These are phyloP conservation scores for Poecilobothrus nobilitatus DNA, from an alignment of 2,888 invertebrate species.

Conservation along the genomic window DNA sequence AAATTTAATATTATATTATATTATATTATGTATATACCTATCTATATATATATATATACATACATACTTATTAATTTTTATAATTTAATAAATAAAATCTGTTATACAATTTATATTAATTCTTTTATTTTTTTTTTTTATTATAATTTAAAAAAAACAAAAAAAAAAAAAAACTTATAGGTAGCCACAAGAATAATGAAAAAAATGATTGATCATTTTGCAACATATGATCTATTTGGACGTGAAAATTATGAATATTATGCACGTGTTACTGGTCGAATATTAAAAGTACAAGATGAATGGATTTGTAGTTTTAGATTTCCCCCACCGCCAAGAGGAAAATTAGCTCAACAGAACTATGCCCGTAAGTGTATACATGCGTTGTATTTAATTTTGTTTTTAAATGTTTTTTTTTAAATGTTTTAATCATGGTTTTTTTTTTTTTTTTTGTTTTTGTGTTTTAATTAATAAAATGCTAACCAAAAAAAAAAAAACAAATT, in stretches of 20 bases:
- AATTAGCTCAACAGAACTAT: slow-evolving; percentile 58
- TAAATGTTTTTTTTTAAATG: slow-evolving; percentile 1
- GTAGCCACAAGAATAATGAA: slow-evolving; percentile 94
- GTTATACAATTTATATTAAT: neutral
- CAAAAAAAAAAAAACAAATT: no score
- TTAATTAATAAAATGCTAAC: no score
- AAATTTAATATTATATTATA: no score
- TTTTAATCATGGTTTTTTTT: neutral
- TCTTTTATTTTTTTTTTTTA: neutral
- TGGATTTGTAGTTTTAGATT: slow-evolving; percentile 93
- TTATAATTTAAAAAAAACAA: neutral
- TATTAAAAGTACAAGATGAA: slow-evolving; percentile 85
- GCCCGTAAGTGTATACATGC: slow-evolving; percentile 52
- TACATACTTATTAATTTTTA: no score
- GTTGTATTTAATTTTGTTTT: slow-evolving; percentile 1
- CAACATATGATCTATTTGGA: slow-evolving; percentile 90
- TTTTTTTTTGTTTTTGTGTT: no score
- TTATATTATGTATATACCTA: no score
- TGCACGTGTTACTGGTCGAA: slow-evolving; percentile 85
- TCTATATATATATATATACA: no score
- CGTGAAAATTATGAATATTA: slow-evolving; percentile 92
- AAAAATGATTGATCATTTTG: slow-evolving; percentile 94
- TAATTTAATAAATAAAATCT: no score
- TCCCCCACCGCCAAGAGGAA: slow-evolving; percentile 62
- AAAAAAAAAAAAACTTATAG: slow-evolving; percentile 43